Percentiles rank a stretch among this genome's conserved stretches.
Evolutionary conservation across 2,113 vertebrate genomes (phyloP).

Genomic region (Erythrolamprus reginae): DNA sequence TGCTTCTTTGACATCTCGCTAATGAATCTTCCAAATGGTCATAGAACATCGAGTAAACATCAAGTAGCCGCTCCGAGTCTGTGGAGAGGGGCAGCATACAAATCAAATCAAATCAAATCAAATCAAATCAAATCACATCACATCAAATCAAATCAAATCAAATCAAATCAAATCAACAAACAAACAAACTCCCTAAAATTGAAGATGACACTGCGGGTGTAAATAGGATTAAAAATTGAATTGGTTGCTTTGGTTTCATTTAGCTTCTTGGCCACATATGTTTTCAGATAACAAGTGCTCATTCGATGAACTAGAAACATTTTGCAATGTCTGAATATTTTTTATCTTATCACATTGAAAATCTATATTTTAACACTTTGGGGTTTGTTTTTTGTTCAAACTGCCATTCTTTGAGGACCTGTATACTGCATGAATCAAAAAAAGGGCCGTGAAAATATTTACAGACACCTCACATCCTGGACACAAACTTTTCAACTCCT

Average conservation of each 20-base stretch:
- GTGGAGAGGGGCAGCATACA: too few relatives aligned
- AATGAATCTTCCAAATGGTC: neutral
- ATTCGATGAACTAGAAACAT: neutral
- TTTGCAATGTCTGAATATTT: neutral
- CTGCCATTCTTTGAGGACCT: too few relatives aligned
- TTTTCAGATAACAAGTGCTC: neutral
- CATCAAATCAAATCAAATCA: too few relatives aligned
- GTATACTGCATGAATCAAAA: too few relatives aligned
- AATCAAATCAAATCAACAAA: too few relatives aligned
- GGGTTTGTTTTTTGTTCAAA: neutral
- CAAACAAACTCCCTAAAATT: neutral
- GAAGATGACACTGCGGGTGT: neutral
- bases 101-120: too few relatives aligned
- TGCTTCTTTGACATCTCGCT: neutral
- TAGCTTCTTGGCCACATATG: neutral
- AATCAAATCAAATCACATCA: too few relatives aligned
- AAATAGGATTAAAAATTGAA: neutral
- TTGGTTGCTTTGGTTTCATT: neutral
- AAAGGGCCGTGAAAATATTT: too few relatives aligned
- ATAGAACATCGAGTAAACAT: neutral
- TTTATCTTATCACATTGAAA: slow-evolving; percentile 6
- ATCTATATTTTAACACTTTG: neutral
- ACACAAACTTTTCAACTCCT: too few relatives aligned
- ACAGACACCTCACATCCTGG: too few relatives aligned
- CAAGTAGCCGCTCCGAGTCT: too few relatives aligned